Evolutionary conservation across 1,140 invertebrate genomes (phyloP), one percentile per base, ranked within the genome.

Genomic region (Lineus longissimus): DNA sequence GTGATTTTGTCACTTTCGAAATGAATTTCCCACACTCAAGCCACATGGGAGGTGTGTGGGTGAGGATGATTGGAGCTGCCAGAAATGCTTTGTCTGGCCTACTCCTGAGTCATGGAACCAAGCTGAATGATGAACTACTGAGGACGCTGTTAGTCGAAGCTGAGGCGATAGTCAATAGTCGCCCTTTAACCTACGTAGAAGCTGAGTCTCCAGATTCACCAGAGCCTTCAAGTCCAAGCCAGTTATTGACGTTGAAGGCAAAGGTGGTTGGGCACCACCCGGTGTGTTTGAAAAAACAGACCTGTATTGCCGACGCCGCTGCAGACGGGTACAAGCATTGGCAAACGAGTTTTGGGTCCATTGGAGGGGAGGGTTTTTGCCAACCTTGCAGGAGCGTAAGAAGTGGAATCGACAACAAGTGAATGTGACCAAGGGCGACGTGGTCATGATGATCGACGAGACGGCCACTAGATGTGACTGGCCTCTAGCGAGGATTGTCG

Each of bases 281-380:
- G 29, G 57, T 29, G 47, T 33, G 0, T 19, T 22, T 27, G 11
- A 56, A 1, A 56, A 55, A 30, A 62, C 47, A 58, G 60, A 60
- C 19, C 58, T 63, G n/a, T 61, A 61, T 36, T 62, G 54, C n/a
- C 33, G n/a, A 4, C 17, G 55, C 11, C 58, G 64, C 30, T 63
- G 63, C 61, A 65, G 59, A 41, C 9, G 51, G 22, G 65, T 70
- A 22, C 64, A 66, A 36, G 17, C n/a, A 2, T 33, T 69, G 6
- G 51, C 67, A 1, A 62, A 69, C 22, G 22, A 30, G 31, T 68
- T 69, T 56, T 69, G 67, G 67, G 25, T 15, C 29, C 31, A 33
- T 29, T 69, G 67, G 67, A 60, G 59, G 15, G 54, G 23, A 29
- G 41, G 62, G n/a, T 66, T 58, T 43, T 27, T 69, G 1, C 22